Percentiles rank a stretch among this genome's conserved stretches.
phyloP scores from a whole-genome alignment of 1,140 invertebrate genomes.

The Lepidurus arcticus region DNA sequence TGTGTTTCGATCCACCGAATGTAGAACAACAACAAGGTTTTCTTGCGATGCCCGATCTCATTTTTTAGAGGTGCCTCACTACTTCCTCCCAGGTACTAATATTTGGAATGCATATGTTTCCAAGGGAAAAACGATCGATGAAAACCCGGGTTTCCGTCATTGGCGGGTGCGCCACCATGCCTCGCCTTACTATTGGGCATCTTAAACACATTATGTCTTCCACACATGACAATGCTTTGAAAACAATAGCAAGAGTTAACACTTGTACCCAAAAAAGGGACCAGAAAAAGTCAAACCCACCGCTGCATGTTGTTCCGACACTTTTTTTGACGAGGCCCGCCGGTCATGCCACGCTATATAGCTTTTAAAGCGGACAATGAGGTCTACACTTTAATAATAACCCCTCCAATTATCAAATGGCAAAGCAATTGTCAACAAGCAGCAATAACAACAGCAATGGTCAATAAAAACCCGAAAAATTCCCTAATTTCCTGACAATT shows the following conservation, averaged over 20 bases:
- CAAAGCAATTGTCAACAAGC: no score
- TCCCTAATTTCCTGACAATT: no score
- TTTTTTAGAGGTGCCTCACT: not conserved
- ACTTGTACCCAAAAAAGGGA: not conserved
- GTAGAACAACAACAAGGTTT: no score
- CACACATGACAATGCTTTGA: conserved; percentile 8
- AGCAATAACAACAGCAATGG: no score
- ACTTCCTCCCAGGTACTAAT: not conserved
- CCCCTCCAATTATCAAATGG: no score
- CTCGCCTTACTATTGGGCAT: conserved; percentile 21
- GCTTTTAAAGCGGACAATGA: no score
- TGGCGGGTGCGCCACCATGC: not conserved
- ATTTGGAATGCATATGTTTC: conserved; percentile 22
- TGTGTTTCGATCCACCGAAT: no score
- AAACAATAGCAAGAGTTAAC: conserved; percentile 16
- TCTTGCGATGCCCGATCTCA: no score
- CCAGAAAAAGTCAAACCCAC: not conserved
- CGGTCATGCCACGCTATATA: no score
- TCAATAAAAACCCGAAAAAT: no score
- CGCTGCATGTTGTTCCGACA: not conserved
- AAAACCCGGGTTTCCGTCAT: conserved; percentile 14
- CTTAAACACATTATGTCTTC: conserved; percentile 19
- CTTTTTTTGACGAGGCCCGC: not conserved
- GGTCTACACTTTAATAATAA: no score
- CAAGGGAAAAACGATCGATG: conserved; percentile 18